These are phyloP conservation scores for Odontocerum albicorne DNA, from an alignment of 2,888 invertebrate genomes.

Conservation along the genomic window DNA sequence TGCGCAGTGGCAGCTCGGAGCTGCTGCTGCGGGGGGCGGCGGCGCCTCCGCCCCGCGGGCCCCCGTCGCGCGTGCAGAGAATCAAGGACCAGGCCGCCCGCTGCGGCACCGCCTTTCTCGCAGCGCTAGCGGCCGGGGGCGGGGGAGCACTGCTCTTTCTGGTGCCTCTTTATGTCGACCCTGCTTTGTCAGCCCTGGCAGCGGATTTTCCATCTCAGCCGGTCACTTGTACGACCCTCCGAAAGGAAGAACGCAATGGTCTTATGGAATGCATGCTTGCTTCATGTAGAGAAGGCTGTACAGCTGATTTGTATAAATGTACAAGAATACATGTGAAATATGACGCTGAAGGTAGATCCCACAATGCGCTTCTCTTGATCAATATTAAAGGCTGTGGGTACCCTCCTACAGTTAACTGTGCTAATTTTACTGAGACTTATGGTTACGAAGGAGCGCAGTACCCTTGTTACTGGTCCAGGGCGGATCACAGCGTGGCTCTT, in stretches of 20 bases:
- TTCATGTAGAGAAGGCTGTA: conserved; percentile 79
- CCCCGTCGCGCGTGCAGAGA: conserved; percentile 52
- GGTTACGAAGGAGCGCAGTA: conserved; percentile 69
- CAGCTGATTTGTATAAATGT: conserved; percentile 73
- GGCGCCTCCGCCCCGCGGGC: conserved; percentile 55
- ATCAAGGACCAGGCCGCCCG: conserved; percentile 53
- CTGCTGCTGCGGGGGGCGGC: conserved; percentile 39
- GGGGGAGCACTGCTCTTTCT: conserved; percentile 55
- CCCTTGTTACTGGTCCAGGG: conserved; percentile 71
- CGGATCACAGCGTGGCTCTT: conserved; percentile 80
- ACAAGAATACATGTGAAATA: conserved; percentile 69
- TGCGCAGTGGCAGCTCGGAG: conserved; percentile 37
- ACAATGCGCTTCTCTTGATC: conserved; percentile 68
- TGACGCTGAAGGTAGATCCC: conserved; percentile 52
- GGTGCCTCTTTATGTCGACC: conserved; percentile 56
- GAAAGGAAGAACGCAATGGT: conserved; percentile 70
- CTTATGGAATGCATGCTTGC: conserved; percentile 80
- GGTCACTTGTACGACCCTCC: conserved; percentile 71
- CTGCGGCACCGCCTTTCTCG: conserved; percentile 45
- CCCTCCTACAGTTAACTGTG: conserved; percentile 75
- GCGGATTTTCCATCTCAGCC: conserved; percentile 76
- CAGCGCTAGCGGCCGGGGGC: conserved; percentile 52
- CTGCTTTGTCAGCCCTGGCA: conserved; percentile 62
- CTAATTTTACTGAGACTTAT: conserved; percentile 71
- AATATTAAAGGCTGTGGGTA: conserved; percentile 86